Base-by-base conservation (phyloP, 2,888 invertebrate species). In the Nipponacmea schrenckii region DNA sequence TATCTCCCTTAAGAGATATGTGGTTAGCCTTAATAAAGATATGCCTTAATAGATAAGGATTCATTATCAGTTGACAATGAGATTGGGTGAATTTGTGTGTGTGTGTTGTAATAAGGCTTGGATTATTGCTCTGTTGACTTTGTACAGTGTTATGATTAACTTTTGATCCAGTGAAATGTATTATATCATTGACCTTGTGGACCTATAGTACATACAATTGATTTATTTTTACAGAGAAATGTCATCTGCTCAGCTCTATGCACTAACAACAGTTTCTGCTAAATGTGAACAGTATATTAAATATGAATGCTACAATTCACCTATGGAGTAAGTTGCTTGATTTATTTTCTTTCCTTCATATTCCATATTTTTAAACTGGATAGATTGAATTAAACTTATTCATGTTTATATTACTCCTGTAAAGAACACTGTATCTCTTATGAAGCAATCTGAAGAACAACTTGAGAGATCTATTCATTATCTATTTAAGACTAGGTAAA, bases 211-310 rank as follows among this genome's bases (percentile, higher is more conserved):
- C n/a, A n/a, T n/a, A n/a, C n/a, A n/a, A n/a, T 7, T 67, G 66
- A 48, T 68, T 17, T 48, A 2, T 71, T 66, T 68, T 39, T 69
- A n/a, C 67, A 86, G 85, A 69, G 81, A 75, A 10, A 77, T 86
- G 77, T 72, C 74, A 15, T 76, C 77, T 39, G 76, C 76, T 12
- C 79, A 83, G 45, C 70, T 86, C 20, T 71, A 75, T 15, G 66
- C 74, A 17, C 71, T 86, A 46, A 79, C 83, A 2, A 31, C 71
- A 15, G 72, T 56, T n/a, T 85, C 86, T 5, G 80, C 75, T 5
- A 70, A 75, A 63, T 86, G 86, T 81, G 79, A 83, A 65, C 86
- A 86, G 71, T 75, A 79, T 48, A 71, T 86, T 31, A 76, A 79
- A 67, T 86, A 86, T 70, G 78, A 80, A 46, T 86, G 86, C 75